Conservation (phyloP, 1,140 invertebrate genomes). For the Habropoda laboriosa region DNA sequence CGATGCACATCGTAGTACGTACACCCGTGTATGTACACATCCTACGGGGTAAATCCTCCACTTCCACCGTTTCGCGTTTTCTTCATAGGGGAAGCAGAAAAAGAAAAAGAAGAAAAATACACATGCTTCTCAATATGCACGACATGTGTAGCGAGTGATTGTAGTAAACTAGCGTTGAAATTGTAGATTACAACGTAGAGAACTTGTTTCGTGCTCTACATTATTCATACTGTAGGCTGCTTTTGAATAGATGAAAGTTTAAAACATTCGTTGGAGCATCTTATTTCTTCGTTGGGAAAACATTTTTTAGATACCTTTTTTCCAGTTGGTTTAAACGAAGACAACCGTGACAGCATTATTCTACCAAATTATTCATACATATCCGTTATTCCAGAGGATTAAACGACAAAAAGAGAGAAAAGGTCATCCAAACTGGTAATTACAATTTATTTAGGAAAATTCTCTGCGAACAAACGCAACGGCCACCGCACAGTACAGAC, state of each 20-base stretch:
- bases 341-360: neutral
- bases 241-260: neutral
- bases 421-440: neutral
- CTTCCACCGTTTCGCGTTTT: conserved; percentile 34
- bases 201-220: neutral
- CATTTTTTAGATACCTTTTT: too few relatives aligned
- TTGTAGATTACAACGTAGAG: neutral
- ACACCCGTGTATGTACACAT: conserved; percentile 52
- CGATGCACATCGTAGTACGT: conserved; percentile 63
- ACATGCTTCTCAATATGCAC: neutral
- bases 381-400: neutral
- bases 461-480: neutral
- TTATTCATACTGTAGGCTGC: neutral
- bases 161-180: neutral
- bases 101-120: neutral
- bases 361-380: too few relatives aligned
- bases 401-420: neutral
- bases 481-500: too few relatives aligned
- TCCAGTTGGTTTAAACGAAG: too few relatives aligned
- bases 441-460: conserved; percentile 25
- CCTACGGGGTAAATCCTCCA: conserved; percentile 1
- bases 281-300: too few relatives aligned
- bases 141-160: neutral
- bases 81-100: neutral
- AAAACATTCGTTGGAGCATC: too few relatives aligned